Evolutionary conservation across 1,140 invertebrate genomes (phyloP).

Genomic region (Listronotus oregonensis): DNA sequence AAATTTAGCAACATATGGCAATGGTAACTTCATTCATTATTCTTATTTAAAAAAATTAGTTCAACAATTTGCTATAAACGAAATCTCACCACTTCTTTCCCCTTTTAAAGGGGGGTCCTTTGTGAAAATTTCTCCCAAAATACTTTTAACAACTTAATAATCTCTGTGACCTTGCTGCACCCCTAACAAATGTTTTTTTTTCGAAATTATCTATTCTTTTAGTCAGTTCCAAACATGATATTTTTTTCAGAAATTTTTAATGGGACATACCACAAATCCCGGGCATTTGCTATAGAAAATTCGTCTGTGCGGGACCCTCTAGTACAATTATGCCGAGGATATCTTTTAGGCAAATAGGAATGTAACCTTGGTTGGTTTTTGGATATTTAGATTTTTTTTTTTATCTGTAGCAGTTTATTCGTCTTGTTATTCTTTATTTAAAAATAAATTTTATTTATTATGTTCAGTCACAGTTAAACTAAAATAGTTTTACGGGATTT

Average conservation of each 20-base stretch:
- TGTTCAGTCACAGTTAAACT: too few species aligned
- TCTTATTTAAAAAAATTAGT: too few species aligned
- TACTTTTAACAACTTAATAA: slow-evolving; percentile 15
- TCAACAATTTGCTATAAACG: neutral
- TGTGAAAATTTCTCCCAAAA: neutral
- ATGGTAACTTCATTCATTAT: too few species aligned
- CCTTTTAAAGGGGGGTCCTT: neutral
- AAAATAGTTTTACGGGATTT: too few species aligned
- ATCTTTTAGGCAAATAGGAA: neutral
- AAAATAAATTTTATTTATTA: too few species aligned
- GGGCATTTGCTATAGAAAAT: neutral
- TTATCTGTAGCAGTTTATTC: too few species aligned
- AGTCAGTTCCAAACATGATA: neutral
- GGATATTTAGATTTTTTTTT: too few species aligned
- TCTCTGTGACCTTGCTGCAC: neutral
- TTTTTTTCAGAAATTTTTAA: neutral
- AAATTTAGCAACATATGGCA: too few species aligned
- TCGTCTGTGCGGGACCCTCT: slow-evolving; percentile 1
- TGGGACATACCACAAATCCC: slow-evolving; percentile 15
- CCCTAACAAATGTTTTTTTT: neutral
- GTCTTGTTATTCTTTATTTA: too few species aligned
- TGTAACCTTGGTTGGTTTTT: neutral
- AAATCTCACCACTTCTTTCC: neutral
- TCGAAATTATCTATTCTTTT: slow-evolving; percentile 5
- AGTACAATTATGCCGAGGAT: neutral